Evolutionary conservation across 2,797 vertebrate genomes (phyloP), one percentile per base, ranked within the genome.

Genomic region (Gadopsis marmoratus): DNA sequence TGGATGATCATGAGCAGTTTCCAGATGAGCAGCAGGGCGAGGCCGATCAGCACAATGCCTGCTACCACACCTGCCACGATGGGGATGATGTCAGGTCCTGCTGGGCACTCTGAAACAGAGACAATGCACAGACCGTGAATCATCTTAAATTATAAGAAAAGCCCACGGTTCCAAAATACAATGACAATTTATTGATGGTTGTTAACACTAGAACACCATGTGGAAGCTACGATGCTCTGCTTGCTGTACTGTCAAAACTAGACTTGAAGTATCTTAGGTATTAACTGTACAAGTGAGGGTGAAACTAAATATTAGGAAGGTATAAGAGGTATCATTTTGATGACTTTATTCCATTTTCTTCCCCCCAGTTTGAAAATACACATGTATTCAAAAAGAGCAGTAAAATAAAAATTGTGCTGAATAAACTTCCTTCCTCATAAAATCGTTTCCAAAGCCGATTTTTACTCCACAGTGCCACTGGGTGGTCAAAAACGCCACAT

Each of bases 1-100:
- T 99, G 98, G 93, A 99, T 99, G 92, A 99, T 98, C 98, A 99
- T 99, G 79, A 99, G 96, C 71, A 99, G 96, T 65, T 99, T 99
- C 98, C 97, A 99, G 94, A 99, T 99, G 70, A 99, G 93, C 91
- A 99, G 94, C 50, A 99, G 93, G 3, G 98, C 98, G 70, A 99
- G 95, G 81, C 98, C 98, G 56, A 99, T 99, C 39, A 99, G 96
- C 85, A 99, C 98, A 53, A 99, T 99, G 74, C 98, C 98, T 23
- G 97, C 97, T 6, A 99, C 98, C 84, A 99, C 97, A 5, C 98
- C 98, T 0, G 97, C 97, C 71, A 99, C 98, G 13, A 99, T 99
- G 50, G 98, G 98, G 90, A 99, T 97, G 92, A 99, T 98, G 91
- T 99, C 97, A 17, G 98, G 97, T 54, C 97, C 98, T 0, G 96